Percentiles rank a stretch among this genome's conserved stretches.
Evolutionary conservation across 1,140 invertebrate genomes (phyloP).

Genomic region (Ephestia elutella): DNA sequence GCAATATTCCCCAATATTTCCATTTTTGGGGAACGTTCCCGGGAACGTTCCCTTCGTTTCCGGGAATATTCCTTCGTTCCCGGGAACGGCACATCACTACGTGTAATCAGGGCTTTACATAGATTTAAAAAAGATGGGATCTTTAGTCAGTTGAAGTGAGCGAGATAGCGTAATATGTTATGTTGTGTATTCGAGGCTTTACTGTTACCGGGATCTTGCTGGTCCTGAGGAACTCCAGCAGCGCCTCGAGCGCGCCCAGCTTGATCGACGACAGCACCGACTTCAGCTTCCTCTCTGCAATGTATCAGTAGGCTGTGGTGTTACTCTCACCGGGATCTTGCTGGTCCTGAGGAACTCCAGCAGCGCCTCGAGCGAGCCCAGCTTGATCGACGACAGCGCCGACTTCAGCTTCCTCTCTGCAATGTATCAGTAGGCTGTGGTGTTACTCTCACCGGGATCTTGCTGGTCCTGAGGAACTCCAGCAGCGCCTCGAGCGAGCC

Average conservation of each 20-base stretch:
- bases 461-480: conserved; percentile 94
- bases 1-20: too few species aligned
- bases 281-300: conserved; percentile 87
- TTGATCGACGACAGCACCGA: conserved; percentile 94
- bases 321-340: conserved; percentile 93
- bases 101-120: too few species aligned
- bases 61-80: too few species aligned
- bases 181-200: too few species aligned
- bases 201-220: conserved; percentile 95
- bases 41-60: too few species aligned
- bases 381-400: conserved; percentile 93
- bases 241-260: conserved; percentile 96
- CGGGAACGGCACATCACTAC: too few species aligned
- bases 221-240: conserved; percentile 94
- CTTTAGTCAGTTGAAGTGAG: too few species aligned
- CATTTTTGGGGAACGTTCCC: too few species aligned
- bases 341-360: conserved; percentile 95
- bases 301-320: too few species aligned
- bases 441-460: conserved; percentile 93
- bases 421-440: too few species aligned
- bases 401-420: conserved; percentile 89
- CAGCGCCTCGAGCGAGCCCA: conserved; percentile 97
- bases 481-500: conserved; percentile 98
- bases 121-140: too few species aligned
- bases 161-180: too few species aligned